Percentiles rank a stretch among this genome's conserved stretches.
Conservation (phyloP, 2,888 invertebrate species). For the Catocala nupta region DNA sequence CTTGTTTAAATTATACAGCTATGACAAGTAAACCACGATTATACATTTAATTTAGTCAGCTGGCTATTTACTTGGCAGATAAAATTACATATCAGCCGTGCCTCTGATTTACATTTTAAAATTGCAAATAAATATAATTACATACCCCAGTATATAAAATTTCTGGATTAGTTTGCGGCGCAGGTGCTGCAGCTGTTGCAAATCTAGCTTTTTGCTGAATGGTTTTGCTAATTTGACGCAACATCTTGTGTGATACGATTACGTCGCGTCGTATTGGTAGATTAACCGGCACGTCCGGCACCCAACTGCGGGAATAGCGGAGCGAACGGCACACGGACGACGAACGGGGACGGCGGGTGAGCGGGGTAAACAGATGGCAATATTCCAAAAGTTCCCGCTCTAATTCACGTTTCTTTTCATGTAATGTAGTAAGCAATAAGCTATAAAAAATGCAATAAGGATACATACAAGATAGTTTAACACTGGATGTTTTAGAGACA, state of each 20-base stretch:
- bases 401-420: not conserved
- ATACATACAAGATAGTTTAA: too few relatives aligned
- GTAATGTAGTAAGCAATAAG: too few relatives aligned
- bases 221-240: conserved; percentile 70
- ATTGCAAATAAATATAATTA: conserved; percentile 17
- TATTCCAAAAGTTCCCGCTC: conserved; percentile 8
- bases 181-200: conserved; percentile 89
- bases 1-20: too few relatives aligned
- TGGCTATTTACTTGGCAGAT: too few relatives aligned
- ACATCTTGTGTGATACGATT: conserved; percentile 33
- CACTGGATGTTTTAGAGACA: too few relatives aligned
- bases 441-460: too few relatives aligned
- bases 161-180: conserved; percentile 90
- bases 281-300: conserved; percentile 8
- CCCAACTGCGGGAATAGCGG: conserved; percentile 13
- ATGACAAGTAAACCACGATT: too few relatives aligned
- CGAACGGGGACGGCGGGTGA: not conserved
- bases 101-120: too few relatives aligned
- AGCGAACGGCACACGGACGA: not conserved
- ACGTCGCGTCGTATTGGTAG: conserved; percentile 5
- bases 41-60: too few relatives aligned
- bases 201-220: conserved; percentile 80
- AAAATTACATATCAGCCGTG: not conserved
- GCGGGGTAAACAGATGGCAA: conserved; percentile 3
- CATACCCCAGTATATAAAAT: conserved; percentile 92